phyloP scores from a whole-genome alignment of 2,888 invertebrate genomes.

The Spilarctia lutea region DNA sequence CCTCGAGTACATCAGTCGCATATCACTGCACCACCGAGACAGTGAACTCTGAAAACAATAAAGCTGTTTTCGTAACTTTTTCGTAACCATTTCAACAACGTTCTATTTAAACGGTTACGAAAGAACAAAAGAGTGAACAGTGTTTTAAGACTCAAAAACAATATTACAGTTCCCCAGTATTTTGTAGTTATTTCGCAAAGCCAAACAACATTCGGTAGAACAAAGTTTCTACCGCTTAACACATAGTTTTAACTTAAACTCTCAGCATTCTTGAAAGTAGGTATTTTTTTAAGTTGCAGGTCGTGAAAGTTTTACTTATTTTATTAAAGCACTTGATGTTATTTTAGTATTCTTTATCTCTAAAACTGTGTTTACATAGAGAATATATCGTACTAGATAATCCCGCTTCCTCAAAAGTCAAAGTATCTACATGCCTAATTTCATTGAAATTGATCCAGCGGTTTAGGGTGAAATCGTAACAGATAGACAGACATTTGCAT shows the following conservation, averaged over 20 bases:
- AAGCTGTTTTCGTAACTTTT: no score
- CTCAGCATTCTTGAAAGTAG: slow-evolving; percentile 10
- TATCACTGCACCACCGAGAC: no score
- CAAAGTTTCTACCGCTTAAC: slow-evolving; percentile 12
- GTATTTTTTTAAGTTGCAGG: slow-evolving; percentile 8
- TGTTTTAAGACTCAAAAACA: not conserved
- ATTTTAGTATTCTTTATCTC: not conserved
- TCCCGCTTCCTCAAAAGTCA: no score
- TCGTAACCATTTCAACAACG: no score
- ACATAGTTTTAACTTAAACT: slow-evolving; percentile 19
- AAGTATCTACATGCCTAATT: no score
- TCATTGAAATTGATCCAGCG: no score
- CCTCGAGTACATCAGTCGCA: no score
- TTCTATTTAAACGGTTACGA: not conserved
- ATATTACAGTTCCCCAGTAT: not conserved
- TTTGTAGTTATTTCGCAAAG: not conserved
- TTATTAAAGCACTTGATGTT: not conserved
- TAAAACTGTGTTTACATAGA: not conserved
- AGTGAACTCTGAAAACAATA: no score
- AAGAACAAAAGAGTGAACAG: not conserved
- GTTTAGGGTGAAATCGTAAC: no score
- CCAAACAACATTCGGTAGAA: not conserved
- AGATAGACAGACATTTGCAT: no score
- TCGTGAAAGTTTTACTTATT: not conserved
- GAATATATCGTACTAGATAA: no score